Evolutionary conservation across 1,140 invertebrate species (phyloP), one percentile per base, ranked within the genome.

Genomic region (Drosophila aff.): DNA sequence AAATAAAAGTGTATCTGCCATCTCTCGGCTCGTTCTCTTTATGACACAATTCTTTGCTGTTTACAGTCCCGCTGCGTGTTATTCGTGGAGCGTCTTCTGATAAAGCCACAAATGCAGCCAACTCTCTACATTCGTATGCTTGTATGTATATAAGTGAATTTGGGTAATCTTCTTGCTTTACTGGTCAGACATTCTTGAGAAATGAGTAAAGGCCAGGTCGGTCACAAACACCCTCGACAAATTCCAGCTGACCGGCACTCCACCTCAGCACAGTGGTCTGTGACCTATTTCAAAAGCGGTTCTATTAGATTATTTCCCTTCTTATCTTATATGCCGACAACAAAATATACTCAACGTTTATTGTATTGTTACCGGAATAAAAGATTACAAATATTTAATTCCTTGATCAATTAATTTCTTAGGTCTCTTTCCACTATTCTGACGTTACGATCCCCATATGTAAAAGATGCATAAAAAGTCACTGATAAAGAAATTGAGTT

Each of bases 11-110:
- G 38, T 61, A 73, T 76, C 50, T 49, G 73, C 16, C 36, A 40
- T 63, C 58, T 66, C 58, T 69, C 65, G 57, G 60, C 81, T 80
- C 83, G 78, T 84, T 84, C 89, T 89, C 66, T 81, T 90, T 84
- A 90, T 89, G 84, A 89, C 84, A 89, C 84, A 89, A 84, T 89
- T 86, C 79, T 79, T 66, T n/a, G 68, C 74, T 90, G 81, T 80
- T 89, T 78, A 67, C 81, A 64, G 77, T 60, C 72, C 50, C 71
- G 60, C 80, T 79, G 69, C 82, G 75, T 80, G 67, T 85, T 85
- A 63, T 84, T 81, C 60, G 53, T 40, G 68, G 65, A 69, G 66
- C 63, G 71, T 73, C 64, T 76, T 77, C 59, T 76, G 83, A 87
- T 87, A 87, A 86, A 87, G 46, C 26, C 49, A 38, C 55, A 47